Conservation (phyloP, 2,888 invertebrate species). For the Cerceris ruficornis region DNA sequence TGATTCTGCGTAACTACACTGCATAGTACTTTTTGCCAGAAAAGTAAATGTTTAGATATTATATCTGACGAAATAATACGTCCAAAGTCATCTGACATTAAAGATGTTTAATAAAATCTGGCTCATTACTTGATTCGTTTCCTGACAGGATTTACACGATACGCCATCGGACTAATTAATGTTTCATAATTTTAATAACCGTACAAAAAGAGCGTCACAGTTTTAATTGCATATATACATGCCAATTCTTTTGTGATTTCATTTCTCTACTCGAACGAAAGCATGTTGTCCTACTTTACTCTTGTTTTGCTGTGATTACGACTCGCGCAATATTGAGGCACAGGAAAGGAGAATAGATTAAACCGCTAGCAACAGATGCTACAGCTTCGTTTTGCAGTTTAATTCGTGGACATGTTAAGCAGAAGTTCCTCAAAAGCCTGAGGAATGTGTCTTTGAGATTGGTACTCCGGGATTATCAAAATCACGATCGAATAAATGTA, state of each 20-base stretch:
- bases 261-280: slow-evolving; percentile 44
- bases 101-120: too few species aligned
- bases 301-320: slow-evolving; percentile 56
- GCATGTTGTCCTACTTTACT: slow-evolving; percentile 52
- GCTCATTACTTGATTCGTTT: too few species aligned
- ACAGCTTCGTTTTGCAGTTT: slow-evolving; percentile 58
- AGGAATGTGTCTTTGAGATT: slow-evolving; percentile 53
- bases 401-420: slow-evolving; percentile 64
- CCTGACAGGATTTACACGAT: slow-evolving; percentile 31
- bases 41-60: too few species aligned
- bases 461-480: slow-evolving; percentile 37
- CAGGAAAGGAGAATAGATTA: slow-evolving; percentile 57
- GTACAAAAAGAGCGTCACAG: slow-evolving; percentile 8
- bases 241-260: slow-evolving; percentile 56
- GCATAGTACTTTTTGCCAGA: too few species aligned
- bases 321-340: slow-evolving; percentile 26
- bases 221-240: slow-evolving; percentile 35
- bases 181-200: slow-evolving; percentile 51
- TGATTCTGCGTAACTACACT: too few species aligned
- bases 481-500: slow-evolving; percentile 28
- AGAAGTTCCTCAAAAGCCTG: slow-evolving; percentile 50
- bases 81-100: too few species aligned
- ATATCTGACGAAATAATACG: too few species aligned
- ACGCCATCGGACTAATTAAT: slow-evolving; percentile 44
- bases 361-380: slow-evolving; percentile 65